Base-by-base conservation (phyloP, 2,113 vertebrate species). In the Boleophthalmus pectinirostris region DNA sequence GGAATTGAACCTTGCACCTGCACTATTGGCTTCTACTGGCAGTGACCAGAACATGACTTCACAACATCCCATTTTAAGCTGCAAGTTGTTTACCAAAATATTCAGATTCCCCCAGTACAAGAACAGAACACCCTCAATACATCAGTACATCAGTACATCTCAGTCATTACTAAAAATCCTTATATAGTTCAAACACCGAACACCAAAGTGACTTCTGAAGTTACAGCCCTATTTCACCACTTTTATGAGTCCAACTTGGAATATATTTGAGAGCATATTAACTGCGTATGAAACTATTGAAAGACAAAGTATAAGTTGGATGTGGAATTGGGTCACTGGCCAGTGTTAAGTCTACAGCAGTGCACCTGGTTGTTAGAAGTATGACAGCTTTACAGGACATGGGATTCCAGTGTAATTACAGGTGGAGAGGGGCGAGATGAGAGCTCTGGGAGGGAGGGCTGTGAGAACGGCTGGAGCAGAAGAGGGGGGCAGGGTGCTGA, bases 391-490 rank as follows among this genome's bases (percentile, higher is more conserved):
- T 90, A 91, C 77, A 70, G 79, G 73, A 69, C 75, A 72, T 66
- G 29, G 54, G 85, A 94, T 93, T 93, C 91, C 91, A 87, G 70
- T 49, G 58, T 94, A 92, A 93, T 94, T 93, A 92, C 89, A 93
- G 89, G 88, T 90, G 79, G 71, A 79, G 56, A 25, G 56, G 56
- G 78, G 57, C 57, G 51, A 75, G 79, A 76, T 72, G 80, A 72
- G 69, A 89, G 80, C 78, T 70, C 23, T 49, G 75, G 58, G 58
- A 61, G 58, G 58, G 74, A 85, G 16, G 46, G 78, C 70, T 82
- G 84, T 87, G 84, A 81, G 91, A 90, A 86, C 38, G 58, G 51
- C 79, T 75, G 9, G 67, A 63, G 54, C 56, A 20, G 3, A 49
- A 25, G 25, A 53, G 5, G 0, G 43, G 14, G 65, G 33, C 51